Evolutionary conservation across 1,140 invertebrate genomes (phyloP).

Genomic region (Anoplophora glabripennis): DNA sequence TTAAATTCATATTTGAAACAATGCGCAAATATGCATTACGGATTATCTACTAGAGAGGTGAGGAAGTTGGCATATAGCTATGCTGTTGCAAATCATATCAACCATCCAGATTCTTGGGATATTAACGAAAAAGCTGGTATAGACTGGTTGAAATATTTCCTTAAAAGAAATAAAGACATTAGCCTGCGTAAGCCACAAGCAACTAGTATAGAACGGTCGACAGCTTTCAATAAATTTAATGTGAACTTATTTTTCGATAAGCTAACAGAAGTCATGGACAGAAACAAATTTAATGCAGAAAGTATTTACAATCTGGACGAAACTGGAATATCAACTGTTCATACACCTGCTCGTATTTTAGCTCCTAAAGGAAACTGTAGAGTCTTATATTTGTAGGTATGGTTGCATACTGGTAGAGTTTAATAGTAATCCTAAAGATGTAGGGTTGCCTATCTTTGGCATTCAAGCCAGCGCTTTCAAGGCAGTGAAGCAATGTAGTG

Average conservation of each 20-base stretch:
- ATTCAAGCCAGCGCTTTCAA: too few relatives aligned
- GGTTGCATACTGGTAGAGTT: too few relatives aligned
- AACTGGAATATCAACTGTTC: neutral
- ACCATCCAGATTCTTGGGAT: constrained; percentile 14
- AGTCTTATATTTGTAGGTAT: too few relatives aligned
- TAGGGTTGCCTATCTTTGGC: too few relatives aligned
- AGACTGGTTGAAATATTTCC: constrained; percentile 33
- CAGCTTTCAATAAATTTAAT: constrained; percentile 14
- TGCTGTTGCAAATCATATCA: constrained; percentile 37
- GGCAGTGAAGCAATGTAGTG: too few relatives aligned
- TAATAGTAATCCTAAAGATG: too few relatives aligned
- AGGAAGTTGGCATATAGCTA: constrained; percentile 27
- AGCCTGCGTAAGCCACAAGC: neutral
- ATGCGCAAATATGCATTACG: constrained; percentile 35
- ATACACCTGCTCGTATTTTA: neutral
- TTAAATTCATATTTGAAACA: constrained; percentile 30
- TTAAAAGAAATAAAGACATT: constrained; percentile 29
- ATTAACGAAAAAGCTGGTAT: constrained; percentile 10
- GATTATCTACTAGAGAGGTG: constrained; percentile 28
- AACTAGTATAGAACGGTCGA: constrained; percentile 4
- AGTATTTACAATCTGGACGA: constrained; percentile 18
- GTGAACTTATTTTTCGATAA: constrained; percentile 21
- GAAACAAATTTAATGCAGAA: neutral
- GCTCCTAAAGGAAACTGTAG: constrained; percentile 6
- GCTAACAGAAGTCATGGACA: constrained; percentile 13